Evolutionary conservation across 1,140 invertebrate species (phyloP).

Genomic region (Neocloeon triangulifer): DNA sequence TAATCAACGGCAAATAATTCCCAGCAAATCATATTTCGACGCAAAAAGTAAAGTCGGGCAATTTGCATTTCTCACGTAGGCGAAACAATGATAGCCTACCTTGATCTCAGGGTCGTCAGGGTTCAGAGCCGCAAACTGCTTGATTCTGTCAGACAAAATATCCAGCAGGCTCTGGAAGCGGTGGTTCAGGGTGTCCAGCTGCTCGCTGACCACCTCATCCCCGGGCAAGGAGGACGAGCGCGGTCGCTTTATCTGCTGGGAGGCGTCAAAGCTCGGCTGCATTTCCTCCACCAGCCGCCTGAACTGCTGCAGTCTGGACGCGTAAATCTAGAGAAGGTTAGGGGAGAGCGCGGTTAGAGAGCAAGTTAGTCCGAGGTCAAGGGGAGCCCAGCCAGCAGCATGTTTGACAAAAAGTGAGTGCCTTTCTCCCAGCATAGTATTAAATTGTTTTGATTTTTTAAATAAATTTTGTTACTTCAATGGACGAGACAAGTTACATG

Average conservation of each 20-base stretch:
- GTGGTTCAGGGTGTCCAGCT: conserved; percentile 68
- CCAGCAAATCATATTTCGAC: no score
- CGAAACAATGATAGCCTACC: conserved; percentile 31
- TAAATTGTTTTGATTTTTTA: no score
- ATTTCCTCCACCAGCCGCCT: conserved; percentile 68
- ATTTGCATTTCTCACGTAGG: not conserved
- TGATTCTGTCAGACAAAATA: conserved; percentile 39
- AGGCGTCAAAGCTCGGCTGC: conserved; percentile 54
- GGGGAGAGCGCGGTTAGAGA: conserved; percentile 18
- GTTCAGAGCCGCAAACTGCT: conserved; percentile 29
- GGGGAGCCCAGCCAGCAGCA: no score
- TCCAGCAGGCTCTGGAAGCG: conserved; percentile 54
- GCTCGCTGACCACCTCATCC: conserved; percentile 57
- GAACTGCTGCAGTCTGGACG: conserved; percentile 66
- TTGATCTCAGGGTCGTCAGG: conserved; percentile 26
- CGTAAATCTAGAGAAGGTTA: conserved; percentile 52
- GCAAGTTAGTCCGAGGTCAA: no score
- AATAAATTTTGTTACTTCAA: no score
- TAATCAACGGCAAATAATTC: no score
- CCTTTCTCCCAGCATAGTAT: no score
- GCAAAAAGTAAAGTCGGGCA: no score
- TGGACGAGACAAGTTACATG: no score
- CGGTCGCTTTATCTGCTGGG: conserved; percentile 13
- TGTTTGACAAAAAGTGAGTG: no score
- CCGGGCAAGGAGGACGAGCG: conserved; percentile 22